Conservation (phyloP, 2,888 invertebrate genomes). For the Zeuzera pyrina region DNA sequence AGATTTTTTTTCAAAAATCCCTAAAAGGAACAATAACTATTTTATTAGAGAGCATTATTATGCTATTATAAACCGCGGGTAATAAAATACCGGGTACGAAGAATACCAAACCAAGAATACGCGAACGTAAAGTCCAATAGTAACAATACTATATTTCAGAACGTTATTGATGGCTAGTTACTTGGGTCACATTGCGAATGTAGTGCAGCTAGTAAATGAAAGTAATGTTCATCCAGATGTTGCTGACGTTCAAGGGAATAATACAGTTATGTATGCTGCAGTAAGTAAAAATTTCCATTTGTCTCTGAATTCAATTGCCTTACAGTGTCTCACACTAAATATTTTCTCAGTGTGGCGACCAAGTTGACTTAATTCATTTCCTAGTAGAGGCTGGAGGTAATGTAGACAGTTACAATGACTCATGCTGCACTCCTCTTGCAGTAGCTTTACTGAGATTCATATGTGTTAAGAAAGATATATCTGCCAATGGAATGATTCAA, state of each 20-base stretch:
- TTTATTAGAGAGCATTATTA: not conserved
- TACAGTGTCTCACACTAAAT: not conserved
- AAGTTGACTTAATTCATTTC: constrained; percentile 43
- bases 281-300: constrained; percentile 28
- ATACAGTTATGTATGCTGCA: constrained; percentile 68
- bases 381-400: constrained; percentile 66
- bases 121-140: too few species aligned
- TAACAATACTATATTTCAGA: constrained; percentile 33
- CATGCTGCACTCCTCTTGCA: constrained; percentile 65
- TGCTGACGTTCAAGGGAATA: constrained; percentile 66
- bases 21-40: not conserved
- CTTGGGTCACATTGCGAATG: constrained; percentile 35
- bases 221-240: constrained; percentile 57
- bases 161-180: constrained; percentile 48
- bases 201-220: constrained; percentile 45
- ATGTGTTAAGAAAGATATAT: constrained; percentile 31
- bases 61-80: too few species aligned
- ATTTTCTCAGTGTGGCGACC: constrained; percentile 35
- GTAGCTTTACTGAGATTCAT: constrained; percentile 50
- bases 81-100: too few species aligned
- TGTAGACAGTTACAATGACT: constrained; percentile 65
- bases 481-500: constrained; percentile 26
- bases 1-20: not conserved
- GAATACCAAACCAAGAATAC: too few species aligned
- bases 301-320: not conserved